Evolutionary conservation across 2,797 vertebrate species (phyloP).

Genomic region (Limosa lapponica): DNA sequence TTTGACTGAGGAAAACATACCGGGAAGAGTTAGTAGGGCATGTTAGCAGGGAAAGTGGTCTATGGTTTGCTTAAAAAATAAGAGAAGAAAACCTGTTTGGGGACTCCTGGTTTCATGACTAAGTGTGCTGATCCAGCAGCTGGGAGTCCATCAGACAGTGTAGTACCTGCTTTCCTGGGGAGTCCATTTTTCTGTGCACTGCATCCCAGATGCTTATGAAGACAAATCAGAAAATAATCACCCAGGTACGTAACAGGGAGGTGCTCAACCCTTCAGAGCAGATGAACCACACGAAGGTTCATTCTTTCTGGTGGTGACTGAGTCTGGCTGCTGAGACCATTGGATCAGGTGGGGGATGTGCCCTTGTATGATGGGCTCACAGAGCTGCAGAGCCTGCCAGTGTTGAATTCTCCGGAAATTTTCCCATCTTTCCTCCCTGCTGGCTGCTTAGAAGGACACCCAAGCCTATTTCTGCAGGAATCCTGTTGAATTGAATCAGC

Average conservation of each 20-base stretch:
- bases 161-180: not conserved
- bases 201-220: not conserved
- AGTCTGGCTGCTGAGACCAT: not conserved
- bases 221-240: not conserved
- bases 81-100: not conserved
- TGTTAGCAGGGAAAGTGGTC: not conserved
- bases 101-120: not conserved
- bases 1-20: not conserved
- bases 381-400: not conserved
- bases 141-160: not conserved
- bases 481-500: not conserved
- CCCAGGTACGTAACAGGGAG: not conserved
- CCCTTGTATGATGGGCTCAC: not conserved
- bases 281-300: not conserved
- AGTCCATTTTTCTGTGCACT: not conserved
- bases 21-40: not conserved
- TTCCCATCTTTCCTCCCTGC: not conserved
- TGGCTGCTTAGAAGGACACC: not conserved
- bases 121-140: not conserved
- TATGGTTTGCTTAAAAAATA: not conserved
- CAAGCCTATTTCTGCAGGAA: not conserved
- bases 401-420: not conserved
- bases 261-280: not conserved
- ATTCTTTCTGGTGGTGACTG: not conserved
- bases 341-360: not conserved